Conservation (phyloP, 2,113 vertebrate genomes). For the Bos taurus region DNA sequence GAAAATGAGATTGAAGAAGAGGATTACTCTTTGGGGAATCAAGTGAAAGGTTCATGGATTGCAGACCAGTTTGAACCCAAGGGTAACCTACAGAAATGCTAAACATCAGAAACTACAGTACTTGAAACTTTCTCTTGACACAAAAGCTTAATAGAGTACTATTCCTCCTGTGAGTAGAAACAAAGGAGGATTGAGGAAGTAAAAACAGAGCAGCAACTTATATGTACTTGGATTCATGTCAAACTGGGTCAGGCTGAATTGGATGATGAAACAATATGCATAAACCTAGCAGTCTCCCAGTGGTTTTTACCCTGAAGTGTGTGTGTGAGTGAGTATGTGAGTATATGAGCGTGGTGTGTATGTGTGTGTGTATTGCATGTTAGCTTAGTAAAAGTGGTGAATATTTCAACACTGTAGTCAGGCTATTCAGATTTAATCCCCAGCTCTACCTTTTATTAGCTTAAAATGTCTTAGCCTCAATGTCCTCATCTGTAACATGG, state of each 20-base stretch:
- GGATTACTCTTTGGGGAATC: background rate
- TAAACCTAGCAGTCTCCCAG: background rate
- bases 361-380: background rate
- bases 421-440: background rate
- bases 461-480: background rate
- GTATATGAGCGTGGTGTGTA: background rate
- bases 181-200: background rate
- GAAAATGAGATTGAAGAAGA: background rate
- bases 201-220: background rate
- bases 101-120: background rate
- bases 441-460: background rate
- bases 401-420: background rate
- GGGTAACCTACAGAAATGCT: background rate
- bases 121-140: background rate
- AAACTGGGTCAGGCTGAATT: background rate
- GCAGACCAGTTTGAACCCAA: background rate
- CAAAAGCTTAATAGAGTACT: background rate
- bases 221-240: background rate
- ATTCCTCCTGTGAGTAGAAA: background rate
- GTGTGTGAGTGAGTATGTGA: background rate
- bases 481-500: background rate
- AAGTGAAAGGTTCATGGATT: background rate
- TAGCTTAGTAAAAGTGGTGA: background rate
- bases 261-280: background rate
- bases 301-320: background rate